Evolutionary conservation across 2,113 vertebrate genomes (phyloP).

Genomic region (Pollimyrus isidori): DNA sequence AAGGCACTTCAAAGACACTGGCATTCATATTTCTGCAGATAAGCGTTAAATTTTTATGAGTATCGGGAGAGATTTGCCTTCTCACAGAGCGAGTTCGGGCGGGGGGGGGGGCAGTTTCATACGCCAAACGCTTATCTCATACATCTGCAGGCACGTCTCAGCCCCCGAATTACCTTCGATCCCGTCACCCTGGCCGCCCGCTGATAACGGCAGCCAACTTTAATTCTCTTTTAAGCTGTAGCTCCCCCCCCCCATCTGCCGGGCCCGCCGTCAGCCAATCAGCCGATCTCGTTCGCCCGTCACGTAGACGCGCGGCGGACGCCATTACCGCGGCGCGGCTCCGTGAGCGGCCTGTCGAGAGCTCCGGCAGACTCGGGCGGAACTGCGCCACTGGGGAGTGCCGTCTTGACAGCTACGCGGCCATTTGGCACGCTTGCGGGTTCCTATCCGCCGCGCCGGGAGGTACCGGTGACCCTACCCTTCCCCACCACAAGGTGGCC

Average conservation of each 20-base stretch:
- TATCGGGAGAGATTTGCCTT: constrained; percentile 6
- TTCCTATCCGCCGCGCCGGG: constrained; percentile 32
- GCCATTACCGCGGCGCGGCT: background rate
- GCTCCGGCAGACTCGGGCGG: constrained; percentile 26
- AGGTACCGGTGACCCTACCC: constrained; percentile 12
- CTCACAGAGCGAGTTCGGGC: background rate
- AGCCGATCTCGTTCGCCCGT: background rate
- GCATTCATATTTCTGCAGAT: constrained; percentile 27
- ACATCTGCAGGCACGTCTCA: constrained; percentile 32
- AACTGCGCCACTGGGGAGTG: constrained; percentile 35
- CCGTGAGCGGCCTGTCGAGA: background rate
- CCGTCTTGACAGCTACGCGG: background rate
- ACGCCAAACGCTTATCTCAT: constrained; percentile 29
- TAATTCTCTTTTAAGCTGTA: constrained; percentile 36
- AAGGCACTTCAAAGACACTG: constrained; percentile 26
- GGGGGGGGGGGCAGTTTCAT: constrained; percentile 30
- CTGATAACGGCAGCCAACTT: constrained; percentile 42
- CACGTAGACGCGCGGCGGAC: background rate
- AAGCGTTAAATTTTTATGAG: constrained; percentile 22
- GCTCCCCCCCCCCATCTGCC: constrained; percentile 24
- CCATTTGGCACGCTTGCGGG: constrained; percentile 19
- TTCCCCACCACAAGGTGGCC: background rate
- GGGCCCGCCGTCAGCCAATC: constrained; percentile 13
- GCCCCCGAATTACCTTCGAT: constrained; percentile 38
- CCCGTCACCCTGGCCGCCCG: constrained; percentile 31